A percentile compares a stretch with the other conserved stretches of the same genome.
phyloP scores from a whole-genome alignment of 1,140 invertebrate genomes.

The Eumaeus atala region DNA sequence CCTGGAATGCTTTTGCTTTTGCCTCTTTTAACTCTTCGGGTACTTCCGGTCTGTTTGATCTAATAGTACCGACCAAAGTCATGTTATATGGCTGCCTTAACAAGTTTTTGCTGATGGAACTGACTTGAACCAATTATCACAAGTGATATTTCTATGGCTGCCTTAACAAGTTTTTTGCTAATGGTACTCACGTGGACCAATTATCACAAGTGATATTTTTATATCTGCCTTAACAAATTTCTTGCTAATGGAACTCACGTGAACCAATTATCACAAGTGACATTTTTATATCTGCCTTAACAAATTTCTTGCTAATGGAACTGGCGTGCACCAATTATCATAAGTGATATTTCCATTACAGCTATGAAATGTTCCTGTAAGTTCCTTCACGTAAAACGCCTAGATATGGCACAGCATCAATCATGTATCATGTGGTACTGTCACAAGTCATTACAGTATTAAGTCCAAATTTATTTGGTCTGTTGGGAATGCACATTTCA shows the following conservation, averaged over 20 bases:
- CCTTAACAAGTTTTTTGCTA: constrained; percentile 34
- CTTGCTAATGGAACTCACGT: too few species aligned
- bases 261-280: too few species aligned
- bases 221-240: too few species aligned
- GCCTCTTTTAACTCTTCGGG: constrained; percentile 37
- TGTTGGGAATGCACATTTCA: neutral
- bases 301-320: too few species aligned
- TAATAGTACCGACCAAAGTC: constrained; percentile 21
- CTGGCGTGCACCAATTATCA: constrained; percentile 9
- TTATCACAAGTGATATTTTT: too few species aligned
- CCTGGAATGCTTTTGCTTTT: constrained; percentile 8
- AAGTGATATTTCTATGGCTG: constrained; percentile 18
- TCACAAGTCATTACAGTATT: constrained; percentile 34
- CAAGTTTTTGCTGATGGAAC: constrained; percentile 36
- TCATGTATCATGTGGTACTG: constrained; percentile 39
- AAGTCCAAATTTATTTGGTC: neutral
- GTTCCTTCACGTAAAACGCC: constrained; percentile 30
- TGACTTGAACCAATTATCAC: too few species aligned
- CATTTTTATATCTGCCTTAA: too few species aligned
- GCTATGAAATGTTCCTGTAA: constrained; percentile 32
- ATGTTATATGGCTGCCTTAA: constrained; percentile 38
- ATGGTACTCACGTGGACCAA: too few species aligned
- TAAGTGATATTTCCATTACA: constrained; percentile 19
- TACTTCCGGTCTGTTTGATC: constrained; percentile 30
- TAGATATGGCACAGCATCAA: constrained; percentile 42